Evolutionary conservation across 2,113 vertebrate genomes (phyloP).

Genomic region (Pygoscelis adeliae): DNA sequence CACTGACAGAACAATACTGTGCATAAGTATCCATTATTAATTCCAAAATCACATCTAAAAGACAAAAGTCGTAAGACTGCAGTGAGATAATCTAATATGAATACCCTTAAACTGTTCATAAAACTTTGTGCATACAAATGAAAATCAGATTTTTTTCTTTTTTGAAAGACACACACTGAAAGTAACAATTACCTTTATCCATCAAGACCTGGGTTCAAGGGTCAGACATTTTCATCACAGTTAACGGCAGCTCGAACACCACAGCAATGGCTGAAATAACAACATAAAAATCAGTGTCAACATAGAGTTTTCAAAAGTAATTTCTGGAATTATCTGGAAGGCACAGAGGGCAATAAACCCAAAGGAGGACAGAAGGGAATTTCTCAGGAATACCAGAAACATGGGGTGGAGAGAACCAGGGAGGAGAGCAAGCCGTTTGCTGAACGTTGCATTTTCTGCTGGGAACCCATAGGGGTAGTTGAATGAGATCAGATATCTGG

Average conservation of each 20-base stretch:
- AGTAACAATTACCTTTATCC: background rate
- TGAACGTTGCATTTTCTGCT: background rate
- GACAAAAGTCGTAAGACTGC: background rate
- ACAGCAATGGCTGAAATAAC: background rate
- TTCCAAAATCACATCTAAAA: background rate
- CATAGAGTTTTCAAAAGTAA: background rate
- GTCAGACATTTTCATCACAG: background rate
- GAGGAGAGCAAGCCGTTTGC: background rate
- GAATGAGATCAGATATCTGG: background rate
- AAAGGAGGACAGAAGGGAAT: background rate
- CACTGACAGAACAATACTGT: background rate
- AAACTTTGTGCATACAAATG: background rate
- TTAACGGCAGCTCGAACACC: background rate
- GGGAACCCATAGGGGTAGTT: background rate
- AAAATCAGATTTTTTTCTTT: background rate
- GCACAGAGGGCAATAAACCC: background rate
- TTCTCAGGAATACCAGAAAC: background rate
- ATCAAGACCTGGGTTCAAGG: background rate
- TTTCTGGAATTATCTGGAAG: background rate
- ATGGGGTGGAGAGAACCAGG: background rate
- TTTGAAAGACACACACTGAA: background rate
- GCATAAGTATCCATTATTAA: background rate
- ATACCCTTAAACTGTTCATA: background rate
- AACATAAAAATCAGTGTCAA: background rate
- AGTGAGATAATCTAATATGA: background rate